A percentile compares a stretch with the other conserved stretches of the same genome.
Conservation (phyloP, 2,888 invertebrate genomes). For the Girardia tigrina region DNA sequence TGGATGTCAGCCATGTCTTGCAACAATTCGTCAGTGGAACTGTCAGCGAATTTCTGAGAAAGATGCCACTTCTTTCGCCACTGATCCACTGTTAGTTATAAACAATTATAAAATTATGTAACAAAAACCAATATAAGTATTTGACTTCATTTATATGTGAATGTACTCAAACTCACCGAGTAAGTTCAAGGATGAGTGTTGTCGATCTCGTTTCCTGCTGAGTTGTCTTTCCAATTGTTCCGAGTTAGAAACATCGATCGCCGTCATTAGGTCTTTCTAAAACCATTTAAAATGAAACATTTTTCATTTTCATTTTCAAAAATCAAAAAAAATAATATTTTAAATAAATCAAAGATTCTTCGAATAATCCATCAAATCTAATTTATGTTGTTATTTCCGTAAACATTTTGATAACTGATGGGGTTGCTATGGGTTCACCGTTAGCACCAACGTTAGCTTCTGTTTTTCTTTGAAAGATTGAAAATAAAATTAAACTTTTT, state of each 20-base stretch:
- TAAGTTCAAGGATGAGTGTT: neutral
- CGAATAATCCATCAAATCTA: no score
- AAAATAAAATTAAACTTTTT: no score
- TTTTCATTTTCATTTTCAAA: no score
- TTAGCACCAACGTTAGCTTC: no score
- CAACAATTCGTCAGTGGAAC: slow-evolving; percentile 46
- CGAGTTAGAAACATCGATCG: neutral
- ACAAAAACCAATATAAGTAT: neutral
- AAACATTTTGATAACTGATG: no score
- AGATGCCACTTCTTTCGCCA: slow-evolving; percentile 48
- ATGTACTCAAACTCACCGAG: neutral
- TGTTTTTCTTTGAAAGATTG: no score
- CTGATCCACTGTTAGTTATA: slow-evolving; percentile 43
- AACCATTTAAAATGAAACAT: no score
- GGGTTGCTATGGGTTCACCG: no score
- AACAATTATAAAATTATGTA: neutral
- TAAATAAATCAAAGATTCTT: no score
- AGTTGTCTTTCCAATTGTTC: neutral
- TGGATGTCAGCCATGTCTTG: slow-evolving; percentile 49
- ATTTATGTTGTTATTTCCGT: no score
- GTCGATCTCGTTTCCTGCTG: neutral
- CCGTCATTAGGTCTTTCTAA: neutral
- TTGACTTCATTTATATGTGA: neutral
- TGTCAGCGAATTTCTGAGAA: slow-evolving; percentile 45
- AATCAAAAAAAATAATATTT: no score